Evolutionary conservation across 2,888 invertebrate genomes (phyloP), one percentile per base, ranked within the genome.

Genomic region (Cyclophora punctaria): DNA sequence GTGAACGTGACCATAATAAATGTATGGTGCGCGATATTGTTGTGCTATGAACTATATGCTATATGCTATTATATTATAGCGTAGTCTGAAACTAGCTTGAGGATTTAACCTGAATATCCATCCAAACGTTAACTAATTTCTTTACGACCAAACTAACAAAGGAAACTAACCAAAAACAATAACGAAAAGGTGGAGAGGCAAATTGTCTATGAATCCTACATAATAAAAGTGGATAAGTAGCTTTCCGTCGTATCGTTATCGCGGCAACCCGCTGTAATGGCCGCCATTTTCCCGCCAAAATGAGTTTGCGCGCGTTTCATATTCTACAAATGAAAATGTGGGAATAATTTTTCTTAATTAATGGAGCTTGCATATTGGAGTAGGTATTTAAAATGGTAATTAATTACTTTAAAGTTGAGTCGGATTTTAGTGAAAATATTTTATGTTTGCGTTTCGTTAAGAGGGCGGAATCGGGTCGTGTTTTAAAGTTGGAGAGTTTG

Each of bases 211-310:
- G 54, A 44, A 46, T 34, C 41, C 43, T 40, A 46, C 45, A 41
- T 53, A 61, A 20, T 62, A 66, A 60, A 51, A 60, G 59, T 48
- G 53, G 44, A 56, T 60, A 63, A 62, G 59, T 61, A 48, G 54
- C 49, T 56, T 48, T 48, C 51, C 48, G 50, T 52, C 37, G 37
- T 43, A 41, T 54, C 53, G 52, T 62, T 65, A 64, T 55, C 57
- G 53, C 52, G 61, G 63, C 51, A 58, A 54, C 56, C 51, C 54
- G 52, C 49, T 54, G 52, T 63, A 69, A 71, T 63, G 60, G 60
- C 58, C 45, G 62, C 61, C 64, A 64, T 71, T 71, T 68, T 59
- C 60, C 64, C 60, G 60, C 52, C 52, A 58, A 71, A 74, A 70
- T 64, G 64, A 61, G 61, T 64, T 64, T 63, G 54, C 49, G 54